Evolutionary conservation across 2,113 vertebrate species (phyloP), one percentile per base, ranked within the genome.

Genomic region (Tupaia chinensis): DNA sequence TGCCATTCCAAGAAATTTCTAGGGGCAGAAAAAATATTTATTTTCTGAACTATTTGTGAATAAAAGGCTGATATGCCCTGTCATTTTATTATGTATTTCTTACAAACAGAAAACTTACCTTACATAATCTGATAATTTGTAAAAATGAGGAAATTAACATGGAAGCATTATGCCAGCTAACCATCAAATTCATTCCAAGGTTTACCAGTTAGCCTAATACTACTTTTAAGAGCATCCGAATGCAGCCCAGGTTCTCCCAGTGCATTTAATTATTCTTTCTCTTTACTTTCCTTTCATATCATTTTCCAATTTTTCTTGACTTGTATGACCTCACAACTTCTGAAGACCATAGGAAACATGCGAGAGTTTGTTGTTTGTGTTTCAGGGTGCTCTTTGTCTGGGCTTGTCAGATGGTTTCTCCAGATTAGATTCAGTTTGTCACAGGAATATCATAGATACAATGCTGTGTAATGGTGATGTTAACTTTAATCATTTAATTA

Each of bases 241-340:
- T 25, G 44, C 27, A 9, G 10, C 23, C 23, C 3, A n/a, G 5
- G 7, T 3, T 70, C 25, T 11, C 6, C 7, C 14, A 14, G 0
- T 81, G 11, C 1, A 14, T 32, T 70, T 32, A 19, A 12, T 34
- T 27, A 7, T 13, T 19, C 7, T 32, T 25, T 80, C 9, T 70
- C 14, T 53, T n/a, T 44, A 14, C 25, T 68, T 63, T 78, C 56
- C 23, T 68, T 85, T 27, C 6, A 1, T 1, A 0, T 2, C 16
- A 12, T 60, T 53, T 44, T 12, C 32, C 66, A 53, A 53, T 8
- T 72, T 93, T 66, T 32, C 20, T 29, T 32, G 44, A n/a, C 4
- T 17, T 61, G 72, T 6, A 1, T 20, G 27, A n/a, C 58, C 19
- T 66, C 44, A 4, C 16, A 12, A 15, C 4, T 27, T 63, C 22